Percentiles rank a stretch among this genome's conserved stretches.
Evolutionary conservation across 2,797 vertebrate species (phyloP).

Genomic region (Scarus forsteni): DNA sequence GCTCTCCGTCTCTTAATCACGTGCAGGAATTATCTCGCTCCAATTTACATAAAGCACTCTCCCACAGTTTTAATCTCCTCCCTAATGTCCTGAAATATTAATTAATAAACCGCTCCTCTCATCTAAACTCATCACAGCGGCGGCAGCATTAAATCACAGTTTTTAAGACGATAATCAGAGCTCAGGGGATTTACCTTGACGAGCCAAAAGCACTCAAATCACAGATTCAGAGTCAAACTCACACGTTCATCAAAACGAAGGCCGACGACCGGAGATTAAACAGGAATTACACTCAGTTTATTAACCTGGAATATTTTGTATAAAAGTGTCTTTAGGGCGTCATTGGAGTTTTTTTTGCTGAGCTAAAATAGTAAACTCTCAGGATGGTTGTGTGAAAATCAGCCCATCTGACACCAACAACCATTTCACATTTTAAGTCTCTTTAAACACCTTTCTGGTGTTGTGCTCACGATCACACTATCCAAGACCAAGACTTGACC

Average conservation of each 20-base stretch:
- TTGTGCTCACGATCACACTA: too few relatives aligned
- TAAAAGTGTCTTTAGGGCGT: too few relatives aligned
- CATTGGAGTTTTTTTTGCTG: too few relatives aligned
- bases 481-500: too few relatives aligned
- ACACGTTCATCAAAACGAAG: background rate
- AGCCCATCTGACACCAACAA: too few relatives aligned
- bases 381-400: too few relatives aligned
- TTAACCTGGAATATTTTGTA: too few relatives aligned
- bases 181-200: constrained; percentile 64
- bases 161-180: constrained; percentile 57
- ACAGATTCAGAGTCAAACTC: background rate
- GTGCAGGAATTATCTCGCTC: background rate
- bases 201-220: constrained; percentile 51
- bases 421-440: too few relatives aligned
- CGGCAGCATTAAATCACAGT: constrained; percentile 31
- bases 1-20: background rate
- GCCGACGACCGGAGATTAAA: background rate
- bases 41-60: background rate
- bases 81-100: background rate
- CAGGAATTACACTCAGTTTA: too few relatives aligned
- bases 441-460: too few relatives aligned
- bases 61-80: background rate
- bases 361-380: too few relatives aligned
- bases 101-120: constrained; percentile 14
- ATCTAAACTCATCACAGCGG: background rate